Evolutionary conservation across 2,797 vertebrate species (phyloP).

Genomic region (Petrocephalus sullivani): DNA sequence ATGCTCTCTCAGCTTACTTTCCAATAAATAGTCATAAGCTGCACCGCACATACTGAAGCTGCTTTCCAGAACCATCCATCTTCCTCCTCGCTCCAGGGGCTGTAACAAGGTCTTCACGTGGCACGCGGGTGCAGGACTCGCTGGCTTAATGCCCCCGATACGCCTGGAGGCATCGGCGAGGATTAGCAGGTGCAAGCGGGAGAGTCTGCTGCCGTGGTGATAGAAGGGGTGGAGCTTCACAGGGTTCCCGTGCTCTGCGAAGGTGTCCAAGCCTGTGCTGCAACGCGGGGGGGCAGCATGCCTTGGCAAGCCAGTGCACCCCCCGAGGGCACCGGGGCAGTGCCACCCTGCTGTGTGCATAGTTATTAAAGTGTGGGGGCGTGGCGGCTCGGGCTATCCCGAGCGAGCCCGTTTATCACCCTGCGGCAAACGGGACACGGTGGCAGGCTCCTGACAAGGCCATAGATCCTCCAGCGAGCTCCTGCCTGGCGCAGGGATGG

Average conservation of each 20-base stretch:
- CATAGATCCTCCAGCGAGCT: conserved; percentile 12
- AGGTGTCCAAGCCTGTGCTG: background rate
- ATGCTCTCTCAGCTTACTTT: conserved; percentile 13
- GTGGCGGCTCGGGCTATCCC: background rate
- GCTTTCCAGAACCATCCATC: conserved; percentile 12
- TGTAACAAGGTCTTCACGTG: background rate
- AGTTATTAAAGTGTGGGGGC: conserved; percentile 20
- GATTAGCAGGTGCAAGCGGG: background rate
- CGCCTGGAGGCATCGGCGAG: background rate
- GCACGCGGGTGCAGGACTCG: background rate
- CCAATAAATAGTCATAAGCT: conserved; percentile 17
- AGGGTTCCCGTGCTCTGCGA: background rate
- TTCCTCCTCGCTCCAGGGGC: background rate
- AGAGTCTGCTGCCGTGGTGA: background rate
- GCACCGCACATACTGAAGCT: background rate
- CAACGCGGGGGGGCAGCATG: background rate
- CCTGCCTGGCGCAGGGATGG: background rate
- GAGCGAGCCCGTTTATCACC: conserved; percentile 29
- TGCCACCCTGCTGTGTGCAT: background rate
- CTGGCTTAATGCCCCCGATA: background rate
- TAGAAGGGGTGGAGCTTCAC: background rate
- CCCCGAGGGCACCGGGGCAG: background rate
- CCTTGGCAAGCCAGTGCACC: background rate
- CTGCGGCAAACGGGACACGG: conserved; percentile 19
- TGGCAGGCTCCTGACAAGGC: conserved; percentile 17